phyloP scores from a whole-genome alignment of 2,888 invertebrate genomes.

The Xestoiulus laeticollis region DNA sequence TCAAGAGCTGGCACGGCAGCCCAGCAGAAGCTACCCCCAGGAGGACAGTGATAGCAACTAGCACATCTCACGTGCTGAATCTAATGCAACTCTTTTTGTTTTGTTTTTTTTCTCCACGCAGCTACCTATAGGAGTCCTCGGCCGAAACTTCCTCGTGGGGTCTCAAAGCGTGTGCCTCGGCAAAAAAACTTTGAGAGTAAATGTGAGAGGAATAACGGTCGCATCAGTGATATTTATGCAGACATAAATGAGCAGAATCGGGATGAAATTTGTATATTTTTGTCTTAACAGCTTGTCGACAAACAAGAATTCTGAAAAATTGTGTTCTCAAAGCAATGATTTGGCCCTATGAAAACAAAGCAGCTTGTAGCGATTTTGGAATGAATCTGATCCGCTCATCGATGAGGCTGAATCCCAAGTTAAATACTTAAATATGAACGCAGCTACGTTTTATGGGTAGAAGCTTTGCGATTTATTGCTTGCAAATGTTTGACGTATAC shows the following conservation, averaged over 20 bases:
- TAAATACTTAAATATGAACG: no score
- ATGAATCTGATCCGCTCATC: no score
- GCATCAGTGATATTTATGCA: no score
- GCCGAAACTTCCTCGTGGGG: neutral
- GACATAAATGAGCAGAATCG: no score
- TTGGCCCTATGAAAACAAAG: no score
- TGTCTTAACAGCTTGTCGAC: neutral
- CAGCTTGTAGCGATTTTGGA: no score
- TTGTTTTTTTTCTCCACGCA: neutral
- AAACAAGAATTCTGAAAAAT: neutral
- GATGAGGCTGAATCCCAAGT: no score
- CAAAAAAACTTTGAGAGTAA: neutral
- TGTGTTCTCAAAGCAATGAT: no score
- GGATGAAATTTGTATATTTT: no score
- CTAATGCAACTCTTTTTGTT: neutral
- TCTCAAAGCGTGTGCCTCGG: neutral
- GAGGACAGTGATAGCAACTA: conserved; percentile 52
- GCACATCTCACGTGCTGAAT: neutral
- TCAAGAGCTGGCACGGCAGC: conserved; percentile 51
- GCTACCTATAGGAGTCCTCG: neutral
- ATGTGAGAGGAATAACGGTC: neutral
- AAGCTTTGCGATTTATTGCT: no score
- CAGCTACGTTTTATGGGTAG: no score
- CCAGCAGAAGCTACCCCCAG: neutral
- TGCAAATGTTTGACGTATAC: no score